Percentiles rank a stretch among this genome's conserved stretches.
Conservation (phyloP, 2,888 invertebrate species). For the Sepiola atlantica region DNA sequence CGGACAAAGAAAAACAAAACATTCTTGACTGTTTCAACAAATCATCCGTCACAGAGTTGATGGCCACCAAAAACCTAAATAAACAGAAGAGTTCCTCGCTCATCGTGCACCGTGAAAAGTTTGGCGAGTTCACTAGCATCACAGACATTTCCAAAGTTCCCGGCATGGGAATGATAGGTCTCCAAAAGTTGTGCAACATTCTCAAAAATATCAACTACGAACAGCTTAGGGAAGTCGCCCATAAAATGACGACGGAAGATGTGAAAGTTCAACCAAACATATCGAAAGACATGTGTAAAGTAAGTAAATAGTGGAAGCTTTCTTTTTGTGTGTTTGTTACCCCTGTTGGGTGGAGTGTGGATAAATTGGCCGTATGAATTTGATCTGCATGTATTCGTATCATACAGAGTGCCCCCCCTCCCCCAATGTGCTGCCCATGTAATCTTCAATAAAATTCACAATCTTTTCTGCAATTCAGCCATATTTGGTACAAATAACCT, state of each 20-base stretch:
- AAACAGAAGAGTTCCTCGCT: conserved; percentile 50
- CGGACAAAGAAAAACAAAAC: conserved; percentile 50
- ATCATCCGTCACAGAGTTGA: conserved; percentile 50
- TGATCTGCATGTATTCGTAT: no score
- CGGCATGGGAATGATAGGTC: conserved; percentile 52
- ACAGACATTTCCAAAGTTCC: conserved; percentile 52
- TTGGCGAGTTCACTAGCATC: conserved; percentile 52
- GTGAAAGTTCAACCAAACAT: conserved; percentile 50
- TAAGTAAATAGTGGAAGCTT: background rate
- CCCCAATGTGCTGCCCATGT: no score
- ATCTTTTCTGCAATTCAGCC: no score
- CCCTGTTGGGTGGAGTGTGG: no score
- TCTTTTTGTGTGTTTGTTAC: background rate
- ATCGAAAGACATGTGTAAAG: conserved; percentile 48
- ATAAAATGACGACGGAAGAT: conserved; percentile 40
- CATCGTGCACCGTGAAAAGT: conserved; percentile 50
- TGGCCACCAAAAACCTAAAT: conserved; percentile 51
- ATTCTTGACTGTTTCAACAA: conserved; percentile 54
- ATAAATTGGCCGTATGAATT: no score
- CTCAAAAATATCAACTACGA: conserved; percentile 50
- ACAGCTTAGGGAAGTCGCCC: conserved; percentile 47
- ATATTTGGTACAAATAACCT: no score
- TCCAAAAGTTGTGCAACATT: conserved; percentile 52
- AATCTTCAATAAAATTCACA: no score
- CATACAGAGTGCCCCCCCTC: no score